Evolutionary conservation across 1,140 invertebrate species (phyloP).

Genomic region (Bombus breviceps): DNA sequence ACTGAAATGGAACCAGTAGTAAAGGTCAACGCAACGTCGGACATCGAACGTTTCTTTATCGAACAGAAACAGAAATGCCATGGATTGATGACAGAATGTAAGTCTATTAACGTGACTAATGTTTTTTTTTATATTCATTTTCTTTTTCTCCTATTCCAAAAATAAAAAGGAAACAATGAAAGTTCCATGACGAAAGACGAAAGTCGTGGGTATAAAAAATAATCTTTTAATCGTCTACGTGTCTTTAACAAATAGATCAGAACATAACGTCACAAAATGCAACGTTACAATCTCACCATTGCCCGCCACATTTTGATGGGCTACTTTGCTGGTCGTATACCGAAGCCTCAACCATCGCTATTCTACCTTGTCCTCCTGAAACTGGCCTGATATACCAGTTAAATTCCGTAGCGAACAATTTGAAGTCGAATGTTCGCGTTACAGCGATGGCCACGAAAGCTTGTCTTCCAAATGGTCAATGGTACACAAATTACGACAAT

Average conservation of each 20-base stretch:
- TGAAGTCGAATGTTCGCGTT: background rate
- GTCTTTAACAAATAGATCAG: background rate
- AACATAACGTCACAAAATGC: background rate
- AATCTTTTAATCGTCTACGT: background rate
- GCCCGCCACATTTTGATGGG: constrained; percentile 76
- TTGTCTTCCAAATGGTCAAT: constrained; percentile 72
- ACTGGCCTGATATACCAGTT: constrained; percentile 49
- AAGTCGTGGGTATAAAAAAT: background rate
- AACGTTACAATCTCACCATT: constrained; percentile 40
- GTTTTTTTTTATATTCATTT: background rate
- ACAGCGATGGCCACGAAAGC: constrained; percentile 65
- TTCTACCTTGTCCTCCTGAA: constrained; percentile 72
- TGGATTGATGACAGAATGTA: constrained; percentile 42
- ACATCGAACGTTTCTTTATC: constrained; percentile 31
- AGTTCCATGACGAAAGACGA: background rate
- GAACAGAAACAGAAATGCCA: constrained; percentile 50
- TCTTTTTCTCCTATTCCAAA: background rate
- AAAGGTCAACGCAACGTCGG: no score
- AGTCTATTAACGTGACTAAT: background rate
- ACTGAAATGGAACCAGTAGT: background rate
- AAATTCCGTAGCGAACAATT: background rate
- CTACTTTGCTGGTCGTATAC: constrained; percentile 78
- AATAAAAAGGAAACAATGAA: background rate
- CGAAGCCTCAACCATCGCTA: constrained; percentile 56
- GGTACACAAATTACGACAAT: constrained; percentile 68